Conservation (phyloP, 2,797 vertebrate genomes). For the Oophaga sylvatica region DNA sequence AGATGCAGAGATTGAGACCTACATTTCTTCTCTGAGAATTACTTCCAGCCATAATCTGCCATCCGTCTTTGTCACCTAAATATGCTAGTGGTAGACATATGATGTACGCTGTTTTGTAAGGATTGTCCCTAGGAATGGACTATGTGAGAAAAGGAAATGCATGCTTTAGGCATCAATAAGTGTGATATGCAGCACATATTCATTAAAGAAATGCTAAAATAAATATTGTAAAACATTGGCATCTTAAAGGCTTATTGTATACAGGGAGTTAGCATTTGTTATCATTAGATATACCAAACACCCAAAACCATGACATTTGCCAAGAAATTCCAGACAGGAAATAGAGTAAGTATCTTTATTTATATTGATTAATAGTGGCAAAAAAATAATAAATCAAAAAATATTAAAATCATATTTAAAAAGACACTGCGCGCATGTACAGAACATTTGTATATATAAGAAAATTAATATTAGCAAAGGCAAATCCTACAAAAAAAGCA, state of each 20-base stretch:
- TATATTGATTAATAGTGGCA: no score
- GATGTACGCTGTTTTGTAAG: not conserved
- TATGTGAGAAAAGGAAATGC: not conserved
- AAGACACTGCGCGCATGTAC: no score
- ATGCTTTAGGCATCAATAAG: not conserved
- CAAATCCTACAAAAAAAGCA: no score
- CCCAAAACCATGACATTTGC: no score
- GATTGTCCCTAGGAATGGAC: not conserved
- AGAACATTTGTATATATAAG: no score
- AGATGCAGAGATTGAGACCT: not conserved
- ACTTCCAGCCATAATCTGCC: not conserved
- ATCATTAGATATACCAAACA: no score
- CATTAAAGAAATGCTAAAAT: not conserved
- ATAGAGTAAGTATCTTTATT: no score
- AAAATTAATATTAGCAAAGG: no score
- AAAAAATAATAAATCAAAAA: no score
- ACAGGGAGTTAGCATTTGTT: not conserved
- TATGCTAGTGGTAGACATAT: not conserved
- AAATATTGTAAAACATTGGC: not conserved
- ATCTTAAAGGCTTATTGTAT: not conserved
- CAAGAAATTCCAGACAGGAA: no score
- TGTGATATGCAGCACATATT: not conserved
- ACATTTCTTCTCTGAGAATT: not conserved
- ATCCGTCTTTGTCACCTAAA: slow-evolving; percentile 6
- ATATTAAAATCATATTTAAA: no score